Conservation (phyloP, 1,140 invertebrate genomes). For the Phymorhynchus buccinoides region DNA sequence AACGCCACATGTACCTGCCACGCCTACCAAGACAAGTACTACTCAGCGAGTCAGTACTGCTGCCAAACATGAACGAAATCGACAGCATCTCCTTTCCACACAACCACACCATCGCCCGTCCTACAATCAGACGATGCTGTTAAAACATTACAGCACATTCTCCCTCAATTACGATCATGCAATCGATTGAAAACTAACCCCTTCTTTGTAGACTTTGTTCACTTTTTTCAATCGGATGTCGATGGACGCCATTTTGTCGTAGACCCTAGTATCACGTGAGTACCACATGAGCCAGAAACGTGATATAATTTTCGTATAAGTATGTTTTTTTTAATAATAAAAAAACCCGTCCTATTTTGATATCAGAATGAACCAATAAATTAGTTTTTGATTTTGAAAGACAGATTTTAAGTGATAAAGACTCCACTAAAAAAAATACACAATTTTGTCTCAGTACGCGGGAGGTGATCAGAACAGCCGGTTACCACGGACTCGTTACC, state of each 20-base stretch:
- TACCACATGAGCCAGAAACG: background rate
- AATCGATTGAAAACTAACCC: slow-evolving; percentile 74
- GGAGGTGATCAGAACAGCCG: slow-evolving; percentile 55
- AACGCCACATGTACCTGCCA: no score
- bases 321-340: no score
- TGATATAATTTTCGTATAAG: background rate
- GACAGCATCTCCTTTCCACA: background rate
- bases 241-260: slow-evolving; percentile 66
- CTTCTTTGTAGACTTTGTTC: slow-evolving; percentile 88
- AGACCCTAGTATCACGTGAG: slow-evolving; percentile 64
- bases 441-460: background rate
- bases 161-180: background rate
- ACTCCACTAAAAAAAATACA: background rate
- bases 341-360: background rate
- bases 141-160: no score
- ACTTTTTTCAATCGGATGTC: slow-evolving; percentile 85
- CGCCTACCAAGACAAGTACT: no score
- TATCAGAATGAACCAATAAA: background rate
- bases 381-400: background rate
- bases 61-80: no score
- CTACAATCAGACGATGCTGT: background rate
- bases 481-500: slow-evolving; percentile 51
- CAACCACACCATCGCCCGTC: background rate
- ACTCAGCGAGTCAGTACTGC: no score
- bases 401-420: no score